Base-by-base conservation (phyloP, 2,888 invertebrate genomes). In the Synergus japonicus region DNA sequence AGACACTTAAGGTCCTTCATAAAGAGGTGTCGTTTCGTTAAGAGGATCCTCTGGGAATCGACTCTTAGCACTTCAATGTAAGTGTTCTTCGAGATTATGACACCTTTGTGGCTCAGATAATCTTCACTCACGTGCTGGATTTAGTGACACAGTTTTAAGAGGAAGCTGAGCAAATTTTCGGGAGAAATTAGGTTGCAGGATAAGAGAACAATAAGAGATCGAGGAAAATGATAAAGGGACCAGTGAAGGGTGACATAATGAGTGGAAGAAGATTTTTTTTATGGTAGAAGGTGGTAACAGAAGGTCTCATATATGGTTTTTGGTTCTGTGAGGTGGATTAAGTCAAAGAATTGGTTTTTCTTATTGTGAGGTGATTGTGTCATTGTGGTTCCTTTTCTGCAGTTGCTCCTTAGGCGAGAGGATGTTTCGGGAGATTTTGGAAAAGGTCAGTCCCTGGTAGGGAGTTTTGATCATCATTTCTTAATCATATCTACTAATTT, bases 1-100 rank as follows among this genome's bases (percentile, higher is more conserved):
- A 66, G 66, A 10, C 18, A 44, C 66, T 44, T 66, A 44, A 43
- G 18, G 66, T n/a, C 10, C 66, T 66, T 66, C 18, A 66, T 66
- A 44, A n/a, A 66, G 41, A 37, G 43, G 8, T 43, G 41, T 9
- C 10, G 41, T 66, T 66, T 66, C 66, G n/a, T 44, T 66, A 66
- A 41, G 18, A 66, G 15, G 66, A 43, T 66, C 18, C 10, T 66
- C 10, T 18, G 18, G 66, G 18, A 66, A 18, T 41, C 1, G 12
- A 5, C 29, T 12, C 41, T 65, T 66, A 18, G 18, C 10, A 66
- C 66, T 44, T 18, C 9, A 41, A 15, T 43, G 43, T 66, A 43
- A 66, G 66, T 66, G 66, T n/a, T 18, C 66, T 43, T 43, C 5
- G n/a, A 41, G 43, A 66, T 66, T 10, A 18, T 18, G 66, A 41